Evolutionary conservation across 2,888 invertebrate genomes (phyloP), one percentile per base, ranked within the genome.

Genomic region (Nephrotoma flavescens): DNA sequence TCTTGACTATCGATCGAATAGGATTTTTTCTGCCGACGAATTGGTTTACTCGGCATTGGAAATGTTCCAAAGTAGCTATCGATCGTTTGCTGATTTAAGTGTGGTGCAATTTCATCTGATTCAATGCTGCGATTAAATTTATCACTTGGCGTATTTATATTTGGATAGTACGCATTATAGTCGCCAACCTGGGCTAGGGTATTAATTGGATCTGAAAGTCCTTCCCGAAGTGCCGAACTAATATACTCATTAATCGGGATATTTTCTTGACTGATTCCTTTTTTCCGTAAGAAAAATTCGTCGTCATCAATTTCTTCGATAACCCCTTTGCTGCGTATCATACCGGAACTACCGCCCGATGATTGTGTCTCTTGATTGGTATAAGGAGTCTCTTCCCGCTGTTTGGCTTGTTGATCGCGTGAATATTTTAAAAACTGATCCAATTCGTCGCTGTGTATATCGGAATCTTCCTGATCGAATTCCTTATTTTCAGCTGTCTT

Each of bases 271-370:
- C 96, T 96, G 89, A 96, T 95, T 88, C 96, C 96, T 90, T 96
- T 95, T 91, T 95, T 95, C 88, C 96, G 93, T 88, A 97, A 92
- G 90, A 96, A 96, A 92, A 97, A 97, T 92, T 97, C 96, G 91
- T 97, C 97, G 83, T 96, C 96, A 90, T 96, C 95, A 88, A 97
- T 96, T 92, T 97, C 96, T 92, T 97, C 97, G 89, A 97, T 94
- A 3, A 96, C 95, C 0, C 95, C 95, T 86, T 93, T 93, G 86
- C 94, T 92, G 41, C 92, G 91, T 44, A 92, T 89, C 84, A 93
- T 93, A 42, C 92, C 91, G 0, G 94, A 94, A 88, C 94, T 94
- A 6, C 92, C 92, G 1, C 93, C 93, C 0, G 94, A 94, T 0
- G 94, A 94, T 87, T 93, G 93, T 1, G 91, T 92, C 87, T 93